Conservation (phyloP, 2,797 vertebrate species). For the Sebastes jordani region DNA sequence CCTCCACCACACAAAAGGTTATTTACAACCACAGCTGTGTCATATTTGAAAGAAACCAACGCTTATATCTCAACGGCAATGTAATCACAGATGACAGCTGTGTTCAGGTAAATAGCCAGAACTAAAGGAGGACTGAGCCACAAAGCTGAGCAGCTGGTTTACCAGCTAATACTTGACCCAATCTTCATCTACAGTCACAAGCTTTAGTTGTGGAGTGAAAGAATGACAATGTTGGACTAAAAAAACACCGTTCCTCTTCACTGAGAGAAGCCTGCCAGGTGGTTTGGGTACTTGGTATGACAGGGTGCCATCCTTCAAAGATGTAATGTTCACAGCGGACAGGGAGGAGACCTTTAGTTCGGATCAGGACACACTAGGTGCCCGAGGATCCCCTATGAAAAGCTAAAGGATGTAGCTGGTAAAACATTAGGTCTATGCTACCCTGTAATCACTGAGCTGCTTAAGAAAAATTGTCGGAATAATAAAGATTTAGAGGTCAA, state of each 20-base stretch:
- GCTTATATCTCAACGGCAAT: constrained; percentile 27
- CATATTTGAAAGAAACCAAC: constrained; percentile 2
- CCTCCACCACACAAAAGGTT: constrained; percentile 27
- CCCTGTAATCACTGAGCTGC: neutral
- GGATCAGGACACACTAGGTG: neutral
- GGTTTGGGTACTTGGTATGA: neutral
- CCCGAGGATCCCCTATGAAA: neutral
- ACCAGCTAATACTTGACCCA: neutral
- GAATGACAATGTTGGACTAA: neutral
- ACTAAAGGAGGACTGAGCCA: neutral
- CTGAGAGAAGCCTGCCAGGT: neutral
- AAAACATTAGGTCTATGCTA: neutral
- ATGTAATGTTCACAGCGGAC: neutral
- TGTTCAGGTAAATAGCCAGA: constrained; percentile 36
- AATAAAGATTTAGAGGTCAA: neutral
- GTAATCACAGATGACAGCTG: constrained; percentile 43
- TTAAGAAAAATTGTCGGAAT: neutral
- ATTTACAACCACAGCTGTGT: constrained; percentile 35
- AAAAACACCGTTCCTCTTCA: neutral
- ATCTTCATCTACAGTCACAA: neutral
- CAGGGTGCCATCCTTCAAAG: neutral
- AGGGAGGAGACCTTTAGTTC: neutral
- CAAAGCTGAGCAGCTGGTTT: constrained; percentile 2
- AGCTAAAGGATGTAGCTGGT: neutral
- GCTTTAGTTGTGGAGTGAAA: neutral